These are phyloP conservation scores for Diuraphis noxia DNA, from an alignment of 1,140 invertebrate genomes.

Conservation along the genomic window DNA sequence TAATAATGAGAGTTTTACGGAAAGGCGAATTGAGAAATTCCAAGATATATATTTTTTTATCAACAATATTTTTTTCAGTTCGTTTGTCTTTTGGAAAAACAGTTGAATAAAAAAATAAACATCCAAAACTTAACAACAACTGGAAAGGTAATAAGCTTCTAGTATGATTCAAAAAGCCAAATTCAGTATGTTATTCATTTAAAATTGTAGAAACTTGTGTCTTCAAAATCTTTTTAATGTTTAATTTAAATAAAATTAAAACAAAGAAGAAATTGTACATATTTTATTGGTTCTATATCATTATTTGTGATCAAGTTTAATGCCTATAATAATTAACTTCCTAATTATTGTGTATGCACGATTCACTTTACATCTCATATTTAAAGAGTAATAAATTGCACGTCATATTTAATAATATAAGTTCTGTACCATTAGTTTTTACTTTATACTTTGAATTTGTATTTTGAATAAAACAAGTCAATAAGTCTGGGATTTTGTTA, in stretches of 20 bases:
- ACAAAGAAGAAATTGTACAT: not conserved
- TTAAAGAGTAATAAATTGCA: too few species aligned
- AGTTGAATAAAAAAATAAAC: constrained; percentile 17
- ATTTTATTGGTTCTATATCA: not conserved
- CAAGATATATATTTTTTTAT: constrained; percentile 25
- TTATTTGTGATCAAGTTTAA: not conserved
- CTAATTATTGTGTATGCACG: not conserved
- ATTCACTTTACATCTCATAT: not conserved
- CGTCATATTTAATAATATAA: too few species aligned
- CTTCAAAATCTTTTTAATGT: not conserved
- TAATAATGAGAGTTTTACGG: not conserved
- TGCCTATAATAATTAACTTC: not conserved
- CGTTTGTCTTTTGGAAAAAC: not conserved
- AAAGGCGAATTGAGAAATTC: not conserved
- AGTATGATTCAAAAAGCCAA: not conserved
- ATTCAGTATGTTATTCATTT: not conserved
- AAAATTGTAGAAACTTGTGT: constrained; percentile 1
- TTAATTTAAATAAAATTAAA: not conserved
- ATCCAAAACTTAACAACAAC: not conserved
- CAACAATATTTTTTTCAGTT: not conserved
- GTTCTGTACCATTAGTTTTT: not conserved
- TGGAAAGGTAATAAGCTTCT: constrained; percentile 18
- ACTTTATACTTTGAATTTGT: not conserved
- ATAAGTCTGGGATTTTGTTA: not conserved
- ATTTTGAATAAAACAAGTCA: not conserved